Percentiles rank a stretch among this genome's conserved stretches.
phyloP scores from a whole-genome alignment of 2,888 invertebrate species.

The Rosalia funebris region DNA sequence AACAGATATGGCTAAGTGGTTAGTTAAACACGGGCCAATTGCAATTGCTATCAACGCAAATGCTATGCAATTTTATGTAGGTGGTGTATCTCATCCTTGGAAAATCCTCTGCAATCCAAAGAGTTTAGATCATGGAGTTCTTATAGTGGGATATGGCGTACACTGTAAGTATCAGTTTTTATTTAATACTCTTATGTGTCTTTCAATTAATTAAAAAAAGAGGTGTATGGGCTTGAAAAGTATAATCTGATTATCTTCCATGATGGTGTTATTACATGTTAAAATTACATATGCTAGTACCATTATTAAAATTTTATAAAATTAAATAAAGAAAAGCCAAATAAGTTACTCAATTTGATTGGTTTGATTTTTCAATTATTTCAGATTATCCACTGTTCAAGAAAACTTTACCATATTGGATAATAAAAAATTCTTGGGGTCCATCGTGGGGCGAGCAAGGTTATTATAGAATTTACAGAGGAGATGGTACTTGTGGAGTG shows the following conservation, averaged over 20 bases:
- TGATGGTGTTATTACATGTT: too few relatives aligned
- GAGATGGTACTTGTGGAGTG: conserved; percentile 94
- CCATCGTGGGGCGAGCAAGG: conserved; percentile 91
- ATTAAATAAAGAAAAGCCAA: too few relatives aligned
- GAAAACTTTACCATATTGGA: conserved; percentile 88
- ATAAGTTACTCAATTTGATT: too few relatives aligned
- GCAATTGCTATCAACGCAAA: conserved; percentile 96
- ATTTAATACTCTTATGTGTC: conserved; percentile 1
- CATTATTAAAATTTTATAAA: too few relatives aligned
- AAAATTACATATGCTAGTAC: too few relatives aligned
- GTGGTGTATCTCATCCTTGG: conserved; percentile 94
- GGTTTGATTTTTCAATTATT: too few relatives aligned
- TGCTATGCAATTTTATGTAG: conserved; percentile 96
- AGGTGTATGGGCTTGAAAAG: too few relatives aligned
- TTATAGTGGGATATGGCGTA: conserved; percentile 91
- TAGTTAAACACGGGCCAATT: conserved; percentile 89
- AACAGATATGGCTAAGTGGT: conserved; percentile 90
- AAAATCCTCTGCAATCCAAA: conserved; percentile 80
- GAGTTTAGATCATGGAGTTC: conserved; percentile 92
- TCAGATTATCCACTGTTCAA: conserved; percentile 83
- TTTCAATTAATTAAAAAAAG: too few relatives aligned
- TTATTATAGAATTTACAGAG: conserved; percentile 93
- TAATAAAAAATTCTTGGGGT: conserved; percentile 96
- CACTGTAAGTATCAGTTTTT: conserved; percentile 68
- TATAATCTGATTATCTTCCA: too few relatives aligned